Percentiles rank a stretch among this genome's conserved stretches.
Evolutionary conservation across 2,797 vertebrate species (phyloP).

Genomic region (Pipistrellus nathusii): DNA sequence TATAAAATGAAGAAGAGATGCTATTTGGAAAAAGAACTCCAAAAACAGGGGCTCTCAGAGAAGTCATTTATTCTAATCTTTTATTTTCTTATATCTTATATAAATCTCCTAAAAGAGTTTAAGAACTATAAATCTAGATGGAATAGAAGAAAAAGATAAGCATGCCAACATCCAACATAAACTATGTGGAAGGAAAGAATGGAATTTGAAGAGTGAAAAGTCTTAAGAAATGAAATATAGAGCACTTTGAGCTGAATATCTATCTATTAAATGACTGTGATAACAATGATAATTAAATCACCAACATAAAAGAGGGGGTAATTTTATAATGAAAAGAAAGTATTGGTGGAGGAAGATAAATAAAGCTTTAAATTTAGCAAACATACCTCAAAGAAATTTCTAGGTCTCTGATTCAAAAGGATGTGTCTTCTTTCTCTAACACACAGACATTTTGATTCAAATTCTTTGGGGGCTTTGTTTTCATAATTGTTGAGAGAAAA

Average conservation of each 20-base stretch:
- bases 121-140: slow-evolving; percentile 14
- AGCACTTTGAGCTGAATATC: slow-evolving; percentile 6
- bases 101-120: slow-evolving; percentile 22
- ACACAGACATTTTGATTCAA: slow-evolving; percentile 57
- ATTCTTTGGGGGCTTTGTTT: not conserved
- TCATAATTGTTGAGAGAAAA: not conserved
- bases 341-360: not conserved
- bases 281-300: not conserved
- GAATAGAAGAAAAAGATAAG: slow-evolving; percentile 50
- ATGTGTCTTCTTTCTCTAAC: slow-evolving; percentile 3
- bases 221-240: slow-evolving; percentile 18
- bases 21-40: not conserved
- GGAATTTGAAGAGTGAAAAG: slow-evolving; percentile 29
- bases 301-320: not conserved
- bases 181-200: slow-evolving; percentile 19
- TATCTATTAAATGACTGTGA: not conserved
- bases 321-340: slow-evolving; percentile 40
- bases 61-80: slow-evolving; percentile 25
- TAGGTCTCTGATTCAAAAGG: slow-evolving; percentile 35
- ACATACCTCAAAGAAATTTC: slow-evolving; percentile 36
- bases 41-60: not conserved
- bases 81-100: not conserved
- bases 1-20: slow-evolving; percentile 48
- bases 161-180: not conserved
- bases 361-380: slow-evolving; percentile 7